A percentile compares a stretch with the other conserved stretches of the same genome.
Conservation (phyloP, 2,113 vertebrate species). For the Psilopsiagon aurifrons region DNA sequence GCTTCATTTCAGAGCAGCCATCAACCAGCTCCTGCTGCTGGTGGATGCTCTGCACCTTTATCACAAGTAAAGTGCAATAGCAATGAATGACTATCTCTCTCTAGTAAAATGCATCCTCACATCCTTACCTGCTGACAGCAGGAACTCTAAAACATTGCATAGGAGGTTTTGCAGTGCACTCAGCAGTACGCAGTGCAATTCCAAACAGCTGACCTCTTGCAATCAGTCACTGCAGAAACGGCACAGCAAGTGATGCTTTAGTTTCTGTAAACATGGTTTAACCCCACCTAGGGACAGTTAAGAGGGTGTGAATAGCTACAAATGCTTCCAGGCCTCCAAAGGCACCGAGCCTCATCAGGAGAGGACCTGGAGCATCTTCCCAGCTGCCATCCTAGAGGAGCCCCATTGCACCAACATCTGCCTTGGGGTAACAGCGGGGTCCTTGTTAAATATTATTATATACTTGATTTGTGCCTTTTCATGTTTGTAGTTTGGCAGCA, state of each 20-base stretch:
- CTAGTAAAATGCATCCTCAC: background rate
- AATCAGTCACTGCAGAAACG: background rate
- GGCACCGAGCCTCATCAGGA: fast-evolving
- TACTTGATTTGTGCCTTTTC: background rate
- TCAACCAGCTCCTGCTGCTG: background rate
- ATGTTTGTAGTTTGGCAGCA: background rate
- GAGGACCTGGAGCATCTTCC: background rate
- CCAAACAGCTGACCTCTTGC: background rate
- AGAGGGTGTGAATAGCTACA: background rate
- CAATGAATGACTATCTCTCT: background rate
- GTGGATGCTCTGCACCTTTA: background rate
- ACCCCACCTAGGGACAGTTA: background rate
- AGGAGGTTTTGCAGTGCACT: background rate
- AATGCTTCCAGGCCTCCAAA: background rate
- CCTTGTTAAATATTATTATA: background rate
- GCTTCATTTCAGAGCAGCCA: background rate
- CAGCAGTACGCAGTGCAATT: fast-evolving
- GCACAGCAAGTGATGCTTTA: background rate
- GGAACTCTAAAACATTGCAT: background rate
- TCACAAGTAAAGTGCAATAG: background rate
- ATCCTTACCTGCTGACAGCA: background rate
- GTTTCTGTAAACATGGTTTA: background rate
- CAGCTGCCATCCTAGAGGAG: background rate
- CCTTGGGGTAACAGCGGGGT: fast-evolving
- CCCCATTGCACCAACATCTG: fast-evolving